phyloP scores from a whole-genome alignment of 2,797 vertebrate genomes.

The Danionella dracula region DNA sequence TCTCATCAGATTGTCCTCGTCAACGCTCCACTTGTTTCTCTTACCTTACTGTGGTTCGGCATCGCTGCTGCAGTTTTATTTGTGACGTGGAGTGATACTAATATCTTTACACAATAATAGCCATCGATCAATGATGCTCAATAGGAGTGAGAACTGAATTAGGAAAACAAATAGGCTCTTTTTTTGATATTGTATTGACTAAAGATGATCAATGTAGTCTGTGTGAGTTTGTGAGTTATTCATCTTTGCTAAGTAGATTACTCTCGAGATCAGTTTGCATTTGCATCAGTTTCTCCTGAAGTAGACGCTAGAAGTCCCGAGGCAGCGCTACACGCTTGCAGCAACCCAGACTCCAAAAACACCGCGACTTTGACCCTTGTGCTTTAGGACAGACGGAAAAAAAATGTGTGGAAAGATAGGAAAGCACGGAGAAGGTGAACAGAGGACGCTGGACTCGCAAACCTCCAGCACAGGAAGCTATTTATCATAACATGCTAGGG shows the following conservation, averaged over 20 bases:
- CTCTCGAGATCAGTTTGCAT: slow-evolving; percentile 26
- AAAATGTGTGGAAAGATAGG: background rate
- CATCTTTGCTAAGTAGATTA: slow-evolving; percentile 31
- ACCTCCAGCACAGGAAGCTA: slow-evolving; percentile 85
- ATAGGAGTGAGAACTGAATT: background rate
- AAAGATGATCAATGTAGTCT: slow-evolving; percentile 20
- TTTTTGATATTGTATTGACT: slow-evolving; percentile 5
- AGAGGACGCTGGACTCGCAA: slow-evolving; percentile 60
- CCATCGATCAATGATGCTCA: background rate
- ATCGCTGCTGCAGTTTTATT: background rate
- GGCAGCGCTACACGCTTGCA: slow-evolving; percentile 1
- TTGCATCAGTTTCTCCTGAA: slow-evolving; percentile 19
- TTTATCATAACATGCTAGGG: slow-evolving; percentile 82
- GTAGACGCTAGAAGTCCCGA: slow-evolving; percentile 27
- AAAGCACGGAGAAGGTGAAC: background rate
- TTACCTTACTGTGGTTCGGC: too few relatives aligned
- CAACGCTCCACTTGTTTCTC: too few relatives aligned
- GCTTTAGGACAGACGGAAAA: slow-evolving; percentile 6
- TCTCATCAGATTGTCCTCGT: too few relatives aligned
- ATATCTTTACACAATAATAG: background rate
- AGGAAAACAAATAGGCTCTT: background rate
- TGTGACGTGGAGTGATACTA: too few relatives aligned
- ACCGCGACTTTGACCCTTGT: slow-evolving; percentile 3
- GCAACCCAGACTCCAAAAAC: background rate
- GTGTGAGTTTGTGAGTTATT: slow-evolving; percentile 14